These are phyloP conservation scores for Tipula vernalis DNA, from an alignment of 2,888 invertebrate species.

Conservation along the genomic window DNA sequence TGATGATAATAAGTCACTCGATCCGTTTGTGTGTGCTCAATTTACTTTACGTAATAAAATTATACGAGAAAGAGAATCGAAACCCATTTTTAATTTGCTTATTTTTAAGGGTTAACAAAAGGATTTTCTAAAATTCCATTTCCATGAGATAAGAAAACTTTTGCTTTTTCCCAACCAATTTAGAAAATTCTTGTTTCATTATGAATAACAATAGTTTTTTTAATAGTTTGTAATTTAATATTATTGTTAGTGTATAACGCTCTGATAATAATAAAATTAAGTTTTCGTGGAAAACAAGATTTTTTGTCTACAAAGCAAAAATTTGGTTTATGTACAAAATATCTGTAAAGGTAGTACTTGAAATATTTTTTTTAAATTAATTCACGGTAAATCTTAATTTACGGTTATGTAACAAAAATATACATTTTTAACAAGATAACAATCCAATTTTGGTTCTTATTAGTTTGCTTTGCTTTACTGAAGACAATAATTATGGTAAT, in stretches of 20 bases:
- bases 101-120: not conserved
- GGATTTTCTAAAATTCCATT: not conserved
- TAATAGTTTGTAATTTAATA: not conserved
- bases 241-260: not conserved
- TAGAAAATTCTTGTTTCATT: too few species aligned
- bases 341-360: too few species aligned
- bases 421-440: too few species aligned
- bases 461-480: too few species aligned
- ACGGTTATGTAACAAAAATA: too few species aligned
- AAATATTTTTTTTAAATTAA: too few species aligned
- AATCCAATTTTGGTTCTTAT: too few species aligned
- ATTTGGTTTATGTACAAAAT: not conserved
- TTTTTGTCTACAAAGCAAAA: not conserved
- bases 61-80: not conserved
- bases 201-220: not conserved
- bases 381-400: too few species aligned
- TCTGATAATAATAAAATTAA: not conserved
- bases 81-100: not conserved
- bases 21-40: not conserved
- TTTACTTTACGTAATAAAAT: not conserved
- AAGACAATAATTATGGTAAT: too few species aligned
- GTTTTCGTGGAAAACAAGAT: not conserved
- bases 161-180: not conserved
- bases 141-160: not conserved
- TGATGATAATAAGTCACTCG: not conserved